Percentiles rank a stretch among this genome's conserved stretches.
Conservation (phyloP, 2,113 vertebrate genomes). For the Corynorhinus townsendii region DNA sequence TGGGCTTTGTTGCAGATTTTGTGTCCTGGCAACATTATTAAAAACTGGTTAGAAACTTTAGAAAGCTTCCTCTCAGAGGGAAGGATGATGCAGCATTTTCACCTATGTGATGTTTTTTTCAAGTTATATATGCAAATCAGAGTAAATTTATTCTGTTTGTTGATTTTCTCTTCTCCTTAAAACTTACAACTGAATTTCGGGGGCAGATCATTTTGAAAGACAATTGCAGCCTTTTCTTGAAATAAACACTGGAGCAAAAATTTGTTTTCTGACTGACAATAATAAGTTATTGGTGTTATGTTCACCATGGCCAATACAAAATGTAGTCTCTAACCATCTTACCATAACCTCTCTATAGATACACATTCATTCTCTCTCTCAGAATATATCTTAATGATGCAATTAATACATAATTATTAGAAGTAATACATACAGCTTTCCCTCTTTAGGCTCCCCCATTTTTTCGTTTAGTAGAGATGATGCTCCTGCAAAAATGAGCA, state of each 20-base stretch:
- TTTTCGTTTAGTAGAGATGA: neutral
- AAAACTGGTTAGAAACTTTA: neutral
- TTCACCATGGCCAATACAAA: neutral
- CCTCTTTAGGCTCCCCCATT: neutral
- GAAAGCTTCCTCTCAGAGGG: neutral
- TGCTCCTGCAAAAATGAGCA: neutral
- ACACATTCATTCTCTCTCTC: neutral
- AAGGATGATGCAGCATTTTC: neutral
- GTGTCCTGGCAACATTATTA: neutral
- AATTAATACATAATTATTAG: neutral
- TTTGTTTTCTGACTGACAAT: neutral
- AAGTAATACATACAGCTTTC: neutral
- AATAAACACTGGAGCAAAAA: neutral
- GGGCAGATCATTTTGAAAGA: neutral
- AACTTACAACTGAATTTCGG: neutral
- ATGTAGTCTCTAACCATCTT: neutral
- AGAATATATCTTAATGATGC: neutral
- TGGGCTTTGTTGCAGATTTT: neutral
- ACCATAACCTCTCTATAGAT: neutral
- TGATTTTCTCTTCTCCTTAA: neutral
- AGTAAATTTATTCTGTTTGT: neutral
- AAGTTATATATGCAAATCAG: neutral
- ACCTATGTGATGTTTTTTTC: neutral
- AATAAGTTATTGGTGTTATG: neutral
- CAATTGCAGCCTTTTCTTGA: neutral